Evolutionary conservation across 2,797 vertebrate species (phyloP).

Genomic region (Platyrinchus mystaceus): DNA sequence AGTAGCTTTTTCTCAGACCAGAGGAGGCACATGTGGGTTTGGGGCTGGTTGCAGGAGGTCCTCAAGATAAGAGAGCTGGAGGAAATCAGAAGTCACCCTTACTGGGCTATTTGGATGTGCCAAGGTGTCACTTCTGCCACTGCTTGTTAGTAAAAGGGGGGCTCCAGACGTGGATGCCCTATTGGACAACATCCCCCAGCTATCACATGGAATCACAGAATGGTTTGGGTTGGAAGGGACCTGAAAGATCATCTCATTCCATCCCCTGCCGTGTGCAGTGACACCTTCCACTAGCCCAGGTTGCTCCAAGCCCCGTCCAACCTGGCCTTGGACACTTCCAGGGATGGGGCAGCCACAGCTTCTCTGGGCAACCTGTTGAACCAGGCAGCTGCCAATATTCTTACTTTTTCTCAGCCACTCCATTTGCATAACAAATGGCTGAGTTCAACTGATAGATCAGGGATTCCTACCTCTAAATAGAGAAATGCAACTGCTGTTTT

Average conservation of each 20-base stretch:
- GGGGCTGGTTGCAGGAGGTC: background rate
- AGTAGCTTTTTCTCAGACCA: background rate
- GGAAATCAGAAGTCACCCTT: background rate
- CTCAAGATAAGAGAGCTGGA: background rate
- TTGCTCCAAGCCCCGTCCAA: background rate
- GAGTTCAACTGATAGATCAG: constrained; percentile 36
- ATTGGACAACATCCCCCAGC: background rate
- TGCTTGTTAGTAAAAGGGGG: background rate
- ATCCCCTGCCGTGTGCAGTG: background rate
- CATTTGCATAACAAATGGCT: background rate
- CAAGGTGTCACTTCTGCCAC: background rate
- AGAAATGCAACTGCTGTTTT: constrained; percentile 62
- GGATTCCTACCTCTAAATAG: constrained; percentile 54
- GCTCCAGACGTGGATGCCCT: background rate
- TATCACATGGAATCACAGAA: background rate
- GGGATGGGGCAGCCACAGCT: background rate
- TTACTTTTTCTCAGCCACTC: background rate
- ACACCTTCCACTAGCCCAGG: background rate
- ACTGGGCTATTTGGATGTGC: background rate
- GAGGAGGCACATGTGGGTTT: accelerated
- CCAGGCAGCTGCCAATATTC: background rate
- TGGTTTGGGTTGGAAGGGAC: accelerated
- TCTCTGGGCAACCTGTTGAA: background rate
- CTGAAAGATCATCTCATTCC: accelerated
- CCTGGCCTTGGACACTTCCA: background rate